phyloP scores from a whole-genome alignment of 2,113 vertebrate genomes.

The Ia io region DNA sequence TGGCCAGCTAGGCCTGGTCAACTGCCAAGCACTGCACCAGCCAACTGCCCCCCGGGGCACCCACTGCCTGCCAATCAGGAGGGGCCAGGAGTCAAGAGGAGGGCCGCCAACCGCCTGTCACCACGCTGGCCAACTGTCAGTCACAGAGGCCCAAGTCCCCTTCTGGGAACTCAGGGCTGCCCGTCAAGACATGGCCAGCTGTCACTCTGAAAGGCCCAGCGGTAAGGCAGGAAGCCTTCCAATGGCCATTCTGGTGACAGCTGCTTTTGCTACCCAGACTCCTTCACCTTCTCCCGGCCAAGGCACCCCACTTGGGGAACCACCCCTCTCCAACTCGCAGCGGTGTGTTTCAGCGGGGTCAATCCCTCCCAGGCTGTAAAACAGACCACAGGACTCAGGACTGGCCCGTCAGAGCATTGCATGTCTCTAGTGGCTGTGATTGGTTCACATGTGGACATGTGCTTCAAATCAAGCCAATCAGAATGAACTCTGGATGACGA shows the following conservation, averaged over 20 bases:
- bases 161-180: background rate
- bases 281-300: background rate
- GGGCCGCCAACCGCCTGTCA: constrained; percentile 25
- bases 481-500: background rate
- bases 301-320: background rate
- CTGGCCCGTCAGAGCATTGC: background rate
- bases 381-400: background rate
- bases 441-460: background rate
- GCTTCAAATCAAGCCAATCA: background rate
- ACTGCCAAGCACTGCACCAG: background rate
- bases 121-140: constrained; percentile 21
- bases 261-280: background rate
- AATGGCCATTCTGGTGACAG: background rate
- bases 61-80: background rate
- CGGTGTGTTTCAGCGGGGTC: fast-evolving
- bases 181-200: background rate
- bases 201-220: background rate
- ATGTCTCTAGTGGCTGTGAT: background rate
- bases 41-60: constrained; percentile 43
- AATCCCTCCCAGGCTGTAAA: background rate
- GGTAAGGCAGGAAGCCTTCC: background rate
- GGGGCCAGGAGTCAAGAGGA: background rate
- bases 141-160: background rate
- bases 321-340: no score
- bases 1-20: background rate